Evolutionary conservation across 2,888 invertebrate genomes (phyloP), one percentile per base, ranked within the genome.

Genomic region (Xylota segnis): DNA sequence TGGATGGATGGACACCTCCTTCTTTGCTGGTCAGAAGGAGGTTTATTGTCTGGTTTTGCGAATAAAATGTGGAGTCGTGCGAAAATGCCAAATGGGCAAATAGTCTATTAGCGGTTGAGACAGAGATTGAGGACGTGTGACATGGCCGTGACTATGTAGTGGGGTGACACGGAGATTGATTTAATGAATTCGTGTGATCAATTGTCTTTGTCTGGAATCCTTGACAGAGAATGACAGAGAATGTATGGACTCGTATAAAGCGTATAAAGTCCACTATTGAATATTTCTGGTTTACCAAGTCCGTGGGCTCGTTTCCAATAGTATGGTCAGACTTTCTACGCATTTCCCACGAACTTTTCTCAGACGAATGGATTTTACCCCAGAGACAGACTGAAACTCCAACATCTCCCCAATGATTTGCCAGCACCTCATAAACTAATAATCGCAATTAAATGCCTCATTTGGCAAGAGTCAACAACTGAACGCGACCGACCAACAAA

Each of bases 371-470:
- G 40, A 79, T 75, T 79, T 74, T 74, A 47, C 79, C 18, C 72
- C 34, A 18, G 37, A 16, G 10, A 32, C 10, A 50, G 52, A 37
- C 9, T 23, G 54, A 47, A 58, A 50, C 63, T 76, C 63, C 9
- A 75, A 63, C 63, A 76, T 58, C 29, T 54, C 27, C 18, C 10
- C 47, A 59, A 68, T 59, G 65, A 75, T 54, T 63, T 52, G 58
- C 58, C 76, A 82, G 37, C 82, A 82, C 82, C 56, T 86, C 76
- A 66, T 86, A 82, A 86, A 81, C 71, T 76, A 72, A 82, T 86
- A 76, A 83, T 82, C 56, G 66, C 72, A 82, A 77, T 82, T 74
- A 72, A 76, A 66, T 58, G 72, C 76, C 71, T 68, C 76, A 86
- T 77, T 86, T 86, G 63, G 82, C 52, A 34, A 45, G 18, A 59